phyloP scores from a whole-genome alignment of 1,140 invertebrate species.

The Heliothis subflexa region DNA sequence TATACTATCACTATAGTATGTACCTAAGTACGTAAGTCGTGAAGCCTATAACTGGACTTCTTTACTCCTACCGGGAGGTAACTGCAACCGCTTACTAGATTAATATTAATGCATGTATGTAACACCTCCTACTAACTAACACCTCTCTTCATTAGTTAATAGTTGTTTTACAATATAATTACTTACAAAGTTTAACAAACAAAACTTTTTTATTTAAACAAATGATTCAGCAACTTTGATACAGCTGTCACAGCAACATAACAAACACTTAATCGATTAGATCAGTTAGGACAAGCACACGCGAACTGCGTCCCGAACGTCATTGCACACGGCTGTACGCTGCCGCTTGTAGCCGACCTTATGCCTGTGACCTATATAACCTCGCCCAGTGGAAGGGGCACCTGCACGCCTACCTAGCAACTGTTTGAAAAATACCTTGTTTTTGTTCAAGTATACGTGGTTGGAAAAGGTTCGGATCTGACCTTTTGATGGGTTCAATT shows the following conservation, averaged over 20 bases:
- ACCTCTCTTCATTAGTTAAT: too few relatives aligned
- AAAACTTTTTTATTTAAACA: not conserved
- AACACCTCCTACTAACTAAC: too few relatives aligned
- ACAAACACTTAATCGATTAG: not conserved
- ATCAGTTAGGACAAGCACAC: not conserved
- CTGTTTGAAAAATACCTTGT: slow-evolving; percentile 7
- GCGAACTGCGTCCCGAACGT: not conserved
- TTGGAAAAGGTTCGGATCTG: slow-evolving; percentile 3
- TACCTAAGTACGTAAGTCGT: too few relatives aligned
- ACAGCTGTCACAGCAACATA: not conserved
- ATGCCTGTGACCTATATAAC: slow-evolving; percentile 63
- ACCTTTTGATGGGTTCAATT: slow-evolving; percentile 1
- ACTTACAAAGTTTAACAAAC: not conserved
- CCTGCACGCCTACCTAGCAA: not conserved
- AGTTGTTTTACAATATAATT: not conserved
- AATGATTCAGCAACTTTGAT: too few relatives aligned
- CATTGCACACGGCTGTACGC: slow-evolving; percentile 12
- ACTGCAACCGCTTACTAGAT: too few relatives aligned
- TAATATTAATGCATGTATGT: too few relatives aligned
- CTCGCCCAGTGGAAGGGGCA: slow-evolving; percentile 45
- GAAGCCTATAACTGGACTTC: too few relatives aligned
- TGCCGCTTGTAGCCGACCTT: not conserved
- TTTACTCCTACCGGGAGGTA: too few relatives aligned
- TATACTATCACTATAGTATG: too few relatives aligned
- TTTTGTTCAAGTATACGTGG: not conserved